phyloP scores from a whole-genome alignment of 2,113 vertebrate species.

The Hemibagrus wyckioides region DNA sequence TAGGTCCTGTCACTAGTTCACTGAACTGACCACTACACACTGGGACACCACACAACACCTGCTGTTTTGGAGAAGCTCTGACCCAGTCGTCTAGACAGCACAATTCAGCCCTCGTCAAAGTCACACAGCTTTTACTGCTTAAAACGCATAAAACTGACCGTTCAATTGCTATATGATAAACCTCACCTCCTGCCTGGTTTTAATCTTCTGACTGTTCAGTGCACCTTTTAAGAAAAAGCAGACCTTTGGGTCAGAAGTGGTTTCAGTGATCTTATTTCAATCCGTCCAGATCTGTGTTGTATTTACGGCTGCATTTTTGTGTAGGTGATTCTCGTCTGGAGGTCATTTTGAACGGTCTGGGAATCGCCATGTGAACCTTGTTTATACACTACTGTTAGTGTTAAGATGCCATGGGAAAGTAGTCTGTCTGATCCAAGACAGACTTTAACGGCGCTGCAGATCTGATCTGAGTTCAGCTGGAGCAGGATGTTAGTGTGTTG shows the following conservation, averaged over 20 bases:
- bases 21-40: too few relatives aligned
- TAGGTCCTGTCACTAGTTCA: too few relatives aligned
- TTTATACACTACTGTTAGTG: not conserved
- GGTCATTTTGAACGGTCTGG: not conserved
- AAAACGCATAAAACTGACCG: too few relatives aligned
- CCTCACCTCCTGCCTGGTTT: too few relatives aligned
- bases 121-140: too few relatives aligned
- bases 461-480: constrained; percentile 33
- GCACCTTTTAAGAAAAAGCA: not conserved
- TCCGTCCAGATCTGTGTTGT: not conserved
- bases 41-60: too few relatives aligned
- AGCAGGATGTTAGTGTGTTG: constrained; percentile 30
- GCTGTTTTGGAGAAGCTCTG: too few relatives aligned
- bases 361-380: not conserved
- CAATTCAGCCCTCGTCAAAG: too few relatives aligned
- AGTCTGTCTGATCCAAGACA: not conserved
- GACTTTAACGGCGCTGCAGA: not conserved
- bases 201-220: too few relatives aligned
- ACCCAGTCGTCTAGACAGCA: too few relatives aligned
- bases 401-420: constrained; percentile 20
- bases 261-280: not conserved
- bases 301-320: not conserved
- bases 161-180: too few relatives aligned
- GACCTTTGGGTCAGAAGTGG: not conserved
- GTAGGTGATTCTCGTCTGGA: not conserved